These are phyloP conservation scores for Philaethria dido DNA, from an alignment of 2,888 invertebrate species.

Conservation along the genomic window DNA sequence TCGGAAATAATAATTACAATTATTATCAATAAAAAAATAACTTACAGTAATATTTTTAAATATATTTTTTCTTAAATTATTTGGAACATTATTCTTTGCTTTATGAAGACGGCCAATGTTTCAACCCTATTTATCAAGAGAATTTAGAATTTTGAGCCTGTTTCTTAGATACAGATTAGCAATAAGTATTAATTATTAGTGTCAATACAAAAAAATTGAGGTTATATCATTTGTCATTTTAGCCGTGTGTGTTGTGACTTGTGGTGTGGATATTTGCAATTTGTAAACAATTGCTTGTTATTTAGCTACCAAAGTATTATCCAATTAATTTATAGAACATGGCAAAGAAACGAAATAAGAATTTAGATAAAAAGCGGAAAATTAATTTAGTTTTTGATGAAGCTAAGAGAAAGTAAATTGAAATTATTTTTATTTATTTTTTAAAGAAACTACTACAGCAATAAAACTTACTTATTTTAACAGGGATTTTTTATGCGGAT, in stretches of 20 bases:
- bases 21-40: no score
- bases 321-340: conserved; percentile 50
- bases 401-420: conserved; percentile 63
- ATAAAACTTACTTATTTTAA: conserved; percentile 47
- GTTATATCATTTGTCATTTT: conserved; percentile 12
- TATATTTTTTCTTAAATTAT: no score
- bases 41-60: no score
- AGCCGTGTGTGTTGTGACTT: background rate
- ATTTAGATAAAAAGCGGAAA: conserved; percentile 66
- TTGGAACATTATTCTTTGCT: no score
- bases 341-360: conserved; percentile 69
- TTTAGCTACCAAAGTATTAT: background rate
- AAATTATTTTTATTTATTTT: background rate
- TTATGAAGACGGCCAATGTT: no score
- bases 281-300: conserved; percentile 2
- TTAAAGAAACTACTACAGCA: background rate
- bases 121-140: no score
- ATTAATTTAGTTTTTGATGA: conserved; percentile 74
- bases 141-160: no score
- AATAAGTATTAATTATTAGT: background rate
- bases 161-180: background rate
- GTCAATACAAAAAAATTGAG: background rate
- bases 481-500: conserved; percentile 92
- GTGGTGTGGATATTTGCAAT: background rate
- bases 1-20: background rate